phyloP scores from a whole-genome alignment of 1,140 invertebrate species.

The Callitettix versicolor region DNA sequence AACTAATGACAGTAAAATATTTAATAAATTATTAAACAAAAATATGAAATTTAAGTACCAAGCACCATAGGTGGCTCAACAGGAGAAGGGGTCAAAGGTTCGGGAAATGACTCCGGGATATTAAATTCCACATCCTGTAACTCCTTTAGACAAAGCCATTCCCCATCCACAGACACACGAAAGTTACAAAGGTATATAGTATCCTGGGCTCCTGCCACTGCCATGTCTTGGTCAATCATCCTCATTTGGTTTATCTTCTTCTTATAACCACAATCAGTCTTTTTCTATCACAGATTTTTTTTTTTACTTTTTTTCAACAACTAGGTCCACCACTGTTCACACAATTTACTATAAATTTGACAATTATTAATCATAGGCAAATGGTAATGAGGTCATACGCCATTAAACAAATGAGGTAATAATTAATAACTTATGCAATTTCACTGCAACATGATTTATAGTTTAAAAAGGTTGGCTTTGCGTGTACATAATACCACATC shows the following conservation, averaged over 20 bases:
- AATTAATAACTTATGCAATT: neutral
- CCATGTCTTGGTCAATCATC: slow-evolving; percentile 33
- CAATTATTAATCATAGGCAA: neutral
- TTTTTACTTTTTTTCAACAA: neutral
- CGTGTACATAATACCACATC: too few relatives aligned
- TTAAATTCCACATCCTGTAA: slow-evolving; percentile 75
- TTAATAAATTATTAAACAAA: too few relatives aligned
- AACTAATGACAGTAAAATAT: too few relatives aligned
- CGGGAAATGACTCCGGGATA: slow-evolving; percentile 42
- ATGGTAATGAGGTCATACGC: neutral
- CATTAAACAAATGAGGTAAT: neutral
- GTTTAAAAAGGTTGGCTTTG: too few relatives aligned
- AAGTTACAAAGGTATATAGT: slow-evolving; percentile 97
- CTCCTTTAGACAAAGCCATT: slow-evolving; percentile 94
- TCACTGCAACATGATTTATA: too few relatives aligned
- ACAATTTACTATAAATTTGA: neutral
- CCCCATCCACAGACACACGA: slow-evolving; percentile 90
- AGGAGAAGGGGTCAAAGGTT: slow-evolving; percentile 36
- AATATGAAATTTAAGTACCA: slow-evolving; percentile 20
- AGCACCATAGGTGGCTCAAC: slow-evolving; percentile 27
- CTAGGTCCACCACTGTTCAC: neutral
- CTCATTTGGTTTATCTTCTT: slow-evolving; percentile 7
- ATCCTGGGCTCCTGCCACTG: slow-evolving; percentile 79
- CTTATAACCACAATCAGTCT: neutral
- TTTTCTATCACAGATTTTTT: neutral